Base-by-base conservation (phyloP, 2,888 invertebrate species). In the Hemistola chrysoprasaria region DNA sequence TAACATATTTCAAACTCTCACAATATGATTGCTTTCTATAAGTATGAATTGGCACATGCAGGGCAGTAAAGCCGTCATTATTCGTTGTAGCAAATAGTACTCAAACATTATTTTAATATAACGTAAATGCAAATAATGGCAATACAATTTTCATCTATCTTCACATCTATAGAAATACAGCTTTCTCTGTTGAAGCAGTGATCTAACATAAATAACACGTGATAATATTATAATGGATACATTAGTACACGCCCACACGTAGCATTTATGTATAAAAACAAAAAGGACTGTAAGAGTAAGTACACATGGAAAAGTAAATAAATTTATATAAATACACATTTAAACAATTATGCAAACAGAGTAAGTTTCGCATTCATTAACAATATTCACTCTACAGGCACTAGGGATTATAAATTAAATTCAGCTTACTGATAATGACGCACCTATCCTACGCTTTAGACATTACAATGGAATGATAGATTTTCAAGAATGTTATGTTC, bases 101-200 rank as follows among this genome's bases (percentile, higher is more conserved):
- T 72, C 61, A 71, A 75, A 69, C 65, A 73, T 69, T 72, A 75
- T 16, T 3, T 16, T 16, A 72, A 70, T 73, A 70, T 69, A 77
- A 68, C 71, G 78, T 87, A 88, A 88, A 88, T 88, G 87, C 87
- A 86, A 79, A 74, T 76, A 84, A 88, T 87, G 87, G 87, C 87
- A 85, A 84, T 74, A 78, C 24, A 49, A 36, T 71, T 70, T 73
- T 78, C 69, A 50, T 71, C 62, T 65, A 71, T 61, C n/a, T 69
- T 66, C 34, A 65, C 59, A 52, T 61, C 3, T 16, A 16, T 65
- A 52, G 57, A n/a, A n/a, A n/a, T n/a, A 62, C 59, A 52, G 41
- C 60, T 57, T 59, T 60, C 51, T 61, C 47, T 57, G 59, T 63
- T 59, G 58, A 74, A 62, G 66, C 71, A 65, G 59, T 65, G 64